Evolutionary conservation across 2,888 invertebrate species (phyloP).

Genomic region (Drosophila longiperda): DNA sequence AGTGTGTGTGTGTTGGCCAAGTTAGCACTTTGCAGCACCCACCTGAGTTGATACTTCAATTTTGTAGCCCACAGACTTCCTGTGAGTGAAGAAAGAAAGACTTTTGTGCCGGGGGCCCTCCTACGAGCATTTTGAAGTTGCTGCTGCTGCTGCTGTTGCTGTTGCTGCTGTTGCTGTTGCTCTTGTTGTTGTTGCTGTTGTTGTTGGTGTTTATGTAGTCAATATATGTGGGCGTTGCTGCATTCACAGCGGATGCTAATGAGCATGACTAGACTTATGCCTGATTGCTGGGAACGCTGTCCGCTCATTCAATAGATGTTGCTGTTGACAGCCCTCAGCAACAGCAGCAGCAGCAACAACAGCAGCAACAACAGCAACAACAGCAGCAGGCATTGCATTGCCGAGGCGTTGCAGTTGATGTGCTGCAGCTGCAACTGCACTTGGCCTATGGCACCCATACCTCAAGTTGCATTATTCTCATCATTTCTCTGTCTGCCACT

Average conservation of each 20-base stretch:
- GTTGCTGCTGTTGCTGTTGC: background rate
- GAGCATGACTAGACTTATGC: constrained; percentile 77
- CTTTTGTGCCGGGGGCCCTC: constrained; percentile 58
- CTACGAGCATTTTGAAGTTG: constrained; percentile 52
- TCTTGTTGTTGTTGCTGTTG: constrained; percentile 6
- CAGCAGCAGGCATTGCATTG: constrained; percentile 19
- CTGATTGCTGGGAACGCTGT: constrained; percentile 41
- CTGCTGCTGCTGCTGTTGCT: constrained; percentile 11
- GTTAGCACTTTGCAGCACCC: constrained; percentile 56
- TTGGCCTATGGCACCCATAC: constrained; percentile 18
- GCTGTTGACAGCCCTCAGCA: constrained; percentile 58
- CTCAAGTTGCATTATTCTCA: constrained; percentile 30
- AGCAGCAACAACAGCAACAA: background rate
- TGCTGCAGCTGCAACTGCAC: constrained; percentile 28
- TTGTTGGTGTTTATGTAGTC: constrained; percentile 31
- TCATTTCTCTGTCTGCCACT: background rate
- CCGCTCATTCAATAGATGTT: constrained; percentile 52
- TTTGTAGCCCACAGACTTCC: constrained; percentile 71
- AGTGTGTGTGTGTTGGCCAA: constrained; percentile 16
- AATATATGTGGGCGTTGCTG: constrained; percentile 66
- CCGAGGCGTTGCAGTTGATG: constrained; percentile 59
- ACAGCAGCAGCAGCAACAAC: background rate
- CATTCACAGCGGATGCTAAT: constrained; percentile 75
- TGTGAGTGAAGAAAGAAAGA: constrained; percentile 68
- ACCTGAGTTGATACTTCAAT: constrained; percentile 58